Percentiles rank a stretch among this genome's conserved stretches.
phyloP scores from a whole-genome alignment of 2,888 invertebrate species.

The Ophonus ardosiacus region DNA sequence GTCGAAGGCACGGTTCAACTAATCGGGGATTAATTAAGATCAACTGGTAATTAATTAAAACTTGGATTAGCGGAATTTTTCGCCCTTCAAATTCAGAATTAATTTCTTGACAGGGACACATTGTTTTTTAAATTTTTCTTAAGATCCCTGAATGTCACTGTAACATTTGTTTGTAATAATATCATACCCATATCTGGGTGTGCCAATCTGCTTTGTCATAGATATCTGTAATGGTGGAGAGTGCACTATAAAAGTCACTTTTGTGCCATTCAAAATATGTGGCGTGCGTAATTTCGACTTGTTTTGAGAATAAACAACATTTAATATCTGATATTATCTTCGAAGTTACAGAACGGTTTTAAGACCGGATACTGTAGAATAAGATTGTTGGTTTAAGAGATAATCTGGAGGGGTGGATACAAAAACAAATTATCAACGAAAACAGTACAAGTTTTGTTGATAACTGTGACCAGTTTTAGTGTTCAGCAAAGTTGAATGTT shows the following conservation, averaged over 20 bases:
- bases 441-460: not conserved
- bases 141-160: too few species aligned
- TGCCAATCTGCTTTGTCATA: too few species aligned
- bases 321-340: not conserved
- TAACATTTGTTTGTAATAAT: not conserved
- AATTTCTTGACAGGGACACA: too few species aligned
- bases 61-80: not conserved
- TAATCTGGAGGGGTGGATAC: not conserved
- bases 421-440: slow-evolving; percentile 27
- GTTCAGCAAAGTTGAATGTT: too few species aligned
- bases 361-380: not conserved
- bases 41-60: not conserved
- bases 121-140: too few species aligned
- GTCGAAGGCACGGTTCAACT: not conserved
- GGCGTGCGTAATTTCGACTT: not conserved
- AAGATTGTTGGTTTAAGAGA: not conserved
- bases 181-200: too few species aligned
- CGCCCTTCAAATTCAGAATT: not conserved
- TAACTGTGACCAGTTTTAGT: too few species aligned
- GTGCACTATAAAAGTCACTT: too few species aligned
- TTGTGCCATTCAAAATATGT: not conserved
- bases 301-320: slow-evolving; percentile 1
- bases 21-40: not conserved
- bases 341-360: not conserved
- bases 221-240: too few species aligned